Evolutionary conservation across 1,140 invertebrate genomes (phyloP).

Genomic region (Scaptomyza graminum): DNA sequence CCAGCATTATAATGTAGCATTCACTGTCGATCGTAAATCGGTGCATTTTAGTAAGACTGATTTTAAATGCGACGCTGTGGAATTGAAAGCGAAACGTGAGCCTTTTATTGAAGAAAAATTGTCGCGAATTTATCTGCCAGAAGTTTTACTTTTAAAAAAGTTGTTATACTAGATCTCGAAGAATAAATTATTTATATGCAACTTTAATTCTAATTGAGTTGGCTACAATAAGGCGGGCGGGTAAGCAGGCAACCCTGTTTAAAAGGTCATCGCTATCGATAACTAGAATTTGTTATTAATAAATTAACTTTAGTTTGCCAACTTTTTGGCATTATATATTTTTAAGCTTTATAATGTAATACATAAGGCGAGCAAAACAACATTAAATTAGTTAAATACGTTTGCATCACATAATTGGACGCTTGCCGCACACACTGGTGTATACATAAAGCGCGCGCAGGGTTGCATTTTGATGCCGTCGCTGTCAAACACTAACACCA

Average conservation of each 20-base stretch:
- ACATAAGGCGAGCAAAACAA: background rate
- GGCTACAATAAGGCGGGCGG: constrained; percentile 10
- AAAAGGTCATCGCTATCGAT: constrained; percentile 36
- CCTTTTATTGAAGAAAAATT: constrained; percentile 71
- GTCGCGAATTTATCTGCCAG: constrained; percentile 65
- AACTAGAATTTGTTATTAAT: constrained; percentile 8
- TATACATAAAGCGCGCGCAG: constrained; percentile 69
- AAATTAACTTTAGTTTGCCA: background rate
- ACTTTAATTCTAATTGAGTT: constrained; percentile 3
- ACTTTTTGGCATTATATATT: background rate
- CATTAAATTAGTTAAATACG: constrained; percentile 2
- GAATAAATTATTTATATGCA: background rate
- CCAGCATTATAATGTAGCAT: constrained; percentile 64
- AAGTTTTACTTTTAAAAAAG: constrained; percentile 71
- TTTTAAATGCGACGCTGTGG: constrained; percentile 49
- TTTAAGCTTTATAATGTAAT: background rate
- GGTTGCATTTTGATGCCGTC: constrained; percentile 62
- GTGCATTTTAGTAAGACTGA: constrained; percentile 73
- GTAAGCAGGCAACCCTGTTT: constrained; percentile 43
- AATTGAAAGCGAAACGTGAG: constrained; percentile 49
- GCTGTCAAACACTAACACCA: constrained; percentile 63
- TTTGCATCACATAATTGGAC: constrained; percentile 11
- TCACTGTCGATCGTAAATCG: constrained; percentile 45
- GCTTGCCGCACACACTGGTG: constrained; percentile 34
- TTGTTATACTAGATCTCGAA: constrained; percentile 42